Conservation (phyloP, 1,140 invertebrate genomes). For the Pogonognathellus flavescens region DNA sequence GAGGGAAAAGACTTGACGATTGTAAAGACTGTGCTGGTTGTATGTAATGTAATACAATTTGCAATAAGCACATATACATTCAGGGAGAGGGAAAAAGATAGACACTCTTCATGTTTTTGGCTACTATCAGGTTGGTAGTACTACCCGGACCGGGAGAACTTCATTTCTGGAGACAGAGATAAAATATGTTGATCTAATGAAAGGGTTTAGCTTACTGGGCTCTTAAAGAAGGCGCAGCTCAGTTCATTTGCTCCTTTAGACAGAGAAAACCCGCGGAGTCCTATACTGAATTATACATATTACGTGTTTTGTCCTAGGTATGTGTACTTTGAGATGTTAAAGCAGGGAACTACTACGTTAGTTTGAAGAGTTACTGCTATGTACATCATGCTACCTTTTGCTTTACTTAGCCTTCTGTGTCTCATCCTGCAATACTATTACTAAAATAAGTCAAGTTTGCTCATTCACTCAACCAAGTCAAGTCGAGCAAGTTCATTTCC, state of each 20-base stretch:
- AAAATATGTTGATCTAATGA: slow-evolving; percentile 50
- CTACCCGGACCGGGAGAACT: neutral
- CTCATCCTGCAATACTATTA: too few species aligned
- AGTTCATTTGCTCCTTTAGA: neutral
- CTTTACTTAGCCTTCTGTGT: neutral
- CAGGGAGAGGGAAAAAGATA: neutral
- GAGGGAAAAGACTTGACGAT: neutral
- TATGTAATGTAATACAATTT: too few species aligned
- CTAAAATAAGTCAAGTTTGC: slow-evolving; percentile 1
- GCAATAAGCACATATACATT: too few species aligned
- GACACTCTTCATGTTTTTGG: neutral
- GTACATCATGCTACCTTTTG: neutral
- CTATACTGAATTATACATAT: neutral
- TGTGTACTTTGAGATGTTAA: too few species aligned
- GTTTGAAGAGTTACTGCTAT: too few species aligned
- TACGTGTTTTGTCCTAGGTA: too few species aligned
- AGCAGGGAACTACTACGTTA: too few species aligned
- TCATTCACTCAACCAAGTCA: slow-evolving; percentile 35
- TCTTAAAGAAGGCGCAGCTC: neutral
- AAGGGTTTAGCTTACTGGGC: slow-evolving; percentile 14
- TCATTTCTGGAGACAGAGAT: slow-evolving; percentile 43
- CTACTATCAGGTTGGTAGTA: slow-evolving; percentile 5
- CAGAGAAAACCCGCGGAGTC: neutral
- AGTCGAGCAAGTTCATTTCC: neutral
- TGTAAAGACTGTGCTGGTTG: too few species aligned